phyloP scores from a whole-genome alignment of 2,888 invertebrate genomes.

The Cosmorhoe ocellata region DNA sequence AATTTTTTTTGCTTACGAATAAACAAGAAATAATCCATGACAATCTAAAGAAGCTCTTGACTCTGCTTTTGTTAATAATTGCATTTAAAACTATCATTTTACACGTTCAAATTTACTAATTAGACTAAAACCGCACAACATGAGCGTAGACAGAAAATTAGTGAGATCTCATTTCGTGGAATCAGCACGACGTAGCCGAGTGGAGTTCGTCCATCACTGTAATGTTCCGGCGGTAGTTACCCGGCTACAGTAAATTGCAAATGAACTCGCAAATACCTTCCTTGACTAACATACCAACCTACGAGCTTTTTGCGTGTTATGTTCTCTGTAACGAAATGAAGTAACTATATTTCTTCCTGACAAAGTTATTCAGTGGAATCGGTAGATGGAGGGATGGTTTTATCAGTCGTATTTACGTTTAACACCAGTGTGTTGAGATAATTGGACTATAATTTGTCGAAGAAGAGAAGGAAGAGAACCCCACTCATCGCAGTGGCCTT shows the following conservation, averaged over 20 bases:
- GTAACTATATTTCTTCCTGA: conserved; percentile 12
- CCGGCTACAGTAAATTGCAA: conserved; percentile 35
- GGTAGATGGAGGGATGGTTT: neutral
- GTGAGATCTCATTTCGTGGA: conserved; percentile 51
- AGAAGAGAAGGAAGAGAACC: no score
- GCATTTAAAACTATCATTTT: neutral
- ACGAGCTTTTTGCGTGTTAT: conserved; percentile 16
- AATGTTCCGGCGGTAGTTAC: conserved; percentile 32
- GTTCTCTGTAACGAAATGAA: conserved; percentile 21
- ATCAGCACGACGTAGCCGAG: conserved; percentile 39
- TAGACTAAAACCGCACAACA: conserved; percentile 11
- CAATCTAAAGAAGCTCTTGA: no score
- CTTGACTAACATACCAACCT: conserved; percentile 25
- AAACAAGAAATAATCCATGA: no score
- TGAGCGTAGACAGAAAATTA: conserved; percentile 40
- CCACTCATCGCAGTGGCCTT: no score
- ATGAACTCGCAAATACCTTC: conserved; percentile 35
- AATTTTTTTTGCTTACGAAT: no score
- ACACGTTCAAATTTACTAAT: conserved; percentile 4
- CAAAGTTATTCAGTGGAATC: conserved; percentile 3
- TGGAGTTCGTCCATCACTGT: conserved; percentile 33
- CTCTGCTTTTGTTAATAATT: neutral
- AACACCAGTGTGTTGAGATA: no score
- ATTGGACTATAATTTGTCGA: no score
- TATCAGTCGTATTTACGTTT: neutral